Percentiles rank a stretch among this genome's conserved stretches.
phyloP scores from a whole-genome alignment of 2,888 invertebrate genomes.

The Dermolepida albohirtum region DNA sequence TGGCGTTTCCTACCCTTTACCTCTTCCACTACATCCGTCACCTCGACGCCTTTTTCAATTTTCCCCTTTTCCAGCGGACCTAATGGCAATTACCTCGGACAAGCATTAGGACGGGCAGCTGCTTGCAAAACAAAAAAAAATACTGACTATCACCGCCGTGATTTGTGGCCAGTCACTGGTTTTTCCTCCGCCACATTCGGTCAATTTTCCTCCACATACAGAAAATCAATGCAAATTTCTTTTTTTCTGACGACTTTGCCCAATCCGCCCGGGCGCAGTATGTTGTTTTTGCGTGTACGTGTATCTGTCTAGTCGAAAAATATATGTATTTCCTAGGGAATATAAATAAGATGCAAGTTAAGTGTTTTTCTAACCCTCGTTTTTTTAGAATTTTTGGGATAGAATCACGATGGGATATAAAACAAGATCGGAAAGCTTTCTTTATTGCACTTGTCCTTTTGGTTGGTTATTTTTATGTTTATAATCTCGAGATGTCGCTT shows the following conservation, averaged over 20 bases:
- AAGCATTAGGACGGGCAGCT: conserved; percentile 12
- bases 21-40: conserved; percentile 11
- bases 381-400: too few species aligned
- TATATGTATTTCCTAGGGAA: too few species aligned
- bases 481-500: too few species aligned
- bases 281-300: too few species aligned
- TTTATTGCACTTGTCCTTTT: too few species aligned
- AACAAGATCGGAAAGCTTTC: too few species aligned
- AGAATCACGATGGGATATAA: too few species aligned
- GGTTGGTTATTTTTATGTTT: too few species aligned
- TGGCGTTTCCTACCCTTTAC: background rate
- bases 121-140: conserved; percentile 14
- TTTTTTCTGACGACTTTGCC: background rate
- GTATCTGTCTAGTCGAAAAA: too few species aligned
- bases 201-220: background rate
- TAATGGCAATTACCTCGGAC: conserved; percentile 26
- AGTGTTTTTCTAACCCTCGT: too few species aligned
- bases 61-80: conserved; percentile 11
- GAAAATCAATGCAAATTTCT: conserved; percentile 19
- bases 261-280: too few species aligned
- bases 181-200: background rate
- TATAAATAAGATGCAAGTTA: too few species aligned
- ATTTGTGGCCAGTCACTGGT: conserved; percentile 12
- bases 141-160: conserved; percentile 11
- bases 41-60: conserved; percentile 20